A percentile compares a stretch with the other conserved stretches of the same genome.
These are phyloP conservation scores for Smutsia temminckii DNA, from an alignment of 2,797 vertebrate species.

Conservation along the genomic window DNA sequence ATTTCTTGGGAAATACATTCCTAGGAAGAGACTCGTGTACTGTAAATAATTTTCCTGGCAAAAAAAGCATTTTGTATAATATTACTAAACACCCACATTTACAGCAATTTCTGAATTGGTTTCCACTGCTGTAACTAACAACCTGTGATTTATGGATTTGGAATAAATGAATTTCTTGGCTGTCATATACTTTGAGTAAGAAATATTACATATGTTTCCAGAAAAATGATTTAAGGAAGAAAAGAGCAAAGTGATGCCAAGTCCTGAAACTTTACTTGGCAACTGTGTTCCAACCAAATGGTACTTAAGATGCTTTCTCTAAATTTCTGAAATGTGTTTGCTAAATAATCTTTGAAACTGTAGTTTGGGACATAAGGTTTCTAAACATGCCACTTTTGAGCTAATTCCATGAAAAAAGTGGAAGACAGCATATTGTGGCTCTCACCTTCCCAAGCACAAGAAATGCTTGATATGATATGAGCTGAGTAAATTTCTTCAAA, in stretches of 20 bases:
- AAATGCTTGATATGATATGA: background rate
- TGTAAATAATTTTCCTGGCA: slow-evolving; percentile 50
- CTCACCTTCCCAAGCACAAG: background rate
- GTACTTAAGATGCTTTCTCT: slow-evolving; percentile 59
- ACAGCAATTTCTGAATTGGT: slow-evolving; percentile 50
- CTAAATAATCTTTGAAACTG: slow-evolving; percentile 67
- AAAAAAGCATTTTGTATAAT: background rate
- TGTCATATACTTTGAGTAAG: slow-evolving; percentile 68
- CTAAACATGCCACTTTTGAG: slow-evolving; percentile 64
- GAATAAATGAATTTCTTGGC: slow-evolving; percentile 78
- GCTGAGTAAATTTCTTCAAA: background rate
- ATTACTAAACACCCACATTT: slow-evolving; percentile 51
- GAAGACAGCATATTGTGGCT: background rate
- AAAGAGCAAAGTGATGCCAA: slow-evolving; percentile 70
- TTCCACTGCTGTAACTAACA: slow-evolving; percentile 65
- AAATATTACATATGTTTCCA: slow-evolving; percentile 77
- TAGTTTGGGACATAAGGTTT: slow-evolving; percentile 60
- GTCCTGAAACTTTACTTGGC: slow-evolving; percentile 81
- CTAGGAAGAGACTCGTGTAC: background rate
- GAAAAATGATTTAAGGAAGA: slow-evolving; percentile 75
- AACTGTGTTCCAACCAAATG: slow-evolving; percentile 76
- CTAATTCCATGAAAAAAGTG: background rate
- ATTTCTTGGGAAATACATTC: background rate
- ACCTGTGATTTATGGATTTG: slow-evolving; percentile 71
- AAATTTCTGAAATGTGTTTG: slow-evolving; percentile 77